Conservation (phyloP, 2,888 invertebrate genomes). For the Mayetiola destructor region DNA sequence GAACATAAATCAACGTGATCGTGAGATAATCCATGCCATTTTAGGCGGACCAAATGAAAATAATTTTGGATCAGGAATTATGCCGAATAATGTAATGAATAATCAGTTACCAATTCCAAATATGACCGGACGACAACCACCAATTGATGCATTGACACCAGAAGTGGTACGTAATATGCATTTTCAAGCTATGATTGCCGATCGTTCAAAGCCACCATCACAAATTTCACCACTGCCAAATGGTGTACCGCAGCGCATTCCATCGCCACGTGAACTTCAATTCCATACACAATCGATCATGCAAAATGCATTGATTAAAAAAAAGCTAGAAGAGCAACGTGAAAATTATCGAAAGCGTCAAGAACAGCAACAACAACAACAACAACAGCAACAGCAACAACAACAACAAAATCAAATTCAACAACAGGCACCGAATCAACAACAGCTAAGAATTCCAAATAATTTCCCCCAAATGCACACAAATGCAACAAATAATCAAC, state of each 20-base stretch:
- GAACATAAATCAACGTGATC: constrained; percentile 55
- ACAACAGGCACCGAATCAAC: constrained; percentile 12
- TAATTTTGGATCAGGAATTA: neutral
- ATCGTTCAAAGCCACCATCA: constrained; percentile 42
- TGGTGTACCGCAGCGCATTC: constrained; percentile 54
- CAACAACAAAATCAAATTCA: constrained; percentile 18
- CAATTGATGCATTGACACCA: constrained; percentile 2
- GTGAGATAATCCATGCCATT: constrained; percentile 54
- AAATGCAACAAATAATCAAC: neutral
- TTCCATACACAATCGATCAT: constrained; percentile 76
- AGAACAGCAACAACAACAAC: constrained; percentile 36
- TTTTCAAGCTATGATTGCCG: constrained; percentile 29
- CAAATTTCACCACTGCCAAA: constrained; percentile 48
- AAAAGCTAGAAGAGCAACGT: constrained; percentile 75
- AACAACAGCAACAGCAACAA: constrained; percentile 18
- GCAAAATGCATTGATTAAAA: constrained; percentile 74
- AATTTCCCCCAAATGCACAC: neutral
- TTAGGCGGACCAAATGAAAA: constrained; percentile 25
- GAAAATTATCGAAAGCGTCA: constrained; percentile 72
- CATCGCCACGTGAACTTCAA: constrained; percentile 70
- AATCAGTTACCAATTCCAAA: constrained; percentile 20
- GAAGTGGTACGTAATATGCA: constrained; percentile 31
- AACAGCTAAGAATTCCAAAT: neutral
- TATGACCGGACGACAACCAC: constrained; percentile 28
- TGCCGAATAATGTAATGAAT: neutral